phyloP scores from a whole-genome alignment of 2,113 vertebrate species.

The Aphelocoma coerulescens region DNA sequence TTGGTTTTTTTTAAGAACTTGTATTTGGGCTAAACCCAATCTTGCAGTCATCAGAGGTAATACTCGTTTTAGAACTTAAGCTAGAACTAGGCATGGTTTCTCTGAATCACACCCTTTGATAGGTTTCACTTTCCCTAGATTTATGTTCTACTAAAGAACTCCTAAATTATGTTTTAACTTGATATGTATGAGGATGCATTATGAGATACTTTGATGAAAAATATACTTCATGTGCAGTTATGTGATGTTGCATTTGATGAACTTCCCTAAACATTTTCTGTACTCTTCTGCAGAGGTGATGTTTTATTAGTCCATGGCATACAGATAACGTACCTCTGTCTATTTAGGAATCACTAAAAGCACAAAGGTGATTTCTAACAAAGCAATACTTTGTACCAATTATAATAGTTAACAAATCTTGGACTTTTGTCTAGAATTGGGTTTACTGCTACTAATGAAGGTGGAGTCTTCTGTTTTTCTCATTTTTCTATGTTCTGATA shows the following conservation, averaged over 20 bases:
- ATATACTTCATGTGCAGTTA: neutral
- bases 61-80: neutral
- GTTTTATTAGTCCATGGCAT: neutral
- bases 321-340: neutral
- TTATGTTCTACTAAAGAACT: neutral
- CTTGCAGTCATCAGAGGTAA: neutral
- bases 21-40: neutral
- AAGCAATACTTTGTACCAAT: conserved; percentile 65
- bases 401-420: conserved; percentile 75
- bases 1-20: neutral
- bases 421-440: conserved; percentile 61
- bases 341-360: conserved; percentile 76
- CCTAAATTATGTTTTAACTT: neutral
- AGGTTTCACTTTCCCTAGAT: neutral
- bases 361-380: conserved; percentile 70
- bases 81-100: neutral
- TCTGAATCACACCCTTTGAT: neutral
- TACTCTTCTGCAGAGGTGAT: neutral
- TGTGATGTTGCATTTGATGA: accelerated
- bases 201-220: neutral
- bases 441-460: conserved; percentile 68
- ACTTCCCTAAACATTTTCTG: neutral
- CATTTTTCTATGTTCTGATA: neutral
- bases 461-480: conserved; percentile 24
- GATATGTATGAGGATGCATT: neutral